Conservation (phyloP, 2,888 invertebrate genomes). For the Lacanobia wlatinum region DNA sequence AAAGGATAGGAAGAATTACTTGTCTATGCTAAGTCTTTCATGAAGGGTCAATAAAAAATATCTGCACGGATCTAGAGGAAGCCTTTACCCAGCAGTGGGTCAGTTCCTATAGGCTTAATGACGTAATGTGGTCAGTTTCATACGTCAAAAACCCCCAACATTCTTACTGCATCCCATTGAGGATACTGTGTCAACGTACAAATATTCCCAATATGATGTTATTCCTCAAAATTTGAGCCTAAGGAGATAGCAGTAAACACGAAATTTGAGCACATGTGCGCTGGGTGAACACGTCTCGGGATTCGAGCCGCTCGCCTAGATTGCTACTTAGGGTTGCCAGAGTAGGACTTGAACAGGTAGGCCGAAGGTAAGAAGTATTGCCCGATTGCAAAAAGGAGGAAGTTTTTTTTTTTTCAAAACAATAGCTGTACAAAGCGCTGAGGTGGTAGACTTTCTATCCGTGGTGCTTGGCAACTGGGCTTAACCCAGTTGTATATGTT, state of each 20-base stretch:
- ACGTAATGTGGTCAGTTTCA: neutral
- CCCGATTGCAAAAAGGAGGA: neutral
- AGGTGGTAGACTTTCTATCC: no score
- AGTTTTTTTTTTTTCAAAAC: no score
- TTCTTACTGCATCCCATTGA: neutral
- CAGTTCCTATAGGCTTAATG: neutral
- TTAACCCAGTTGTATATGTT: no score
- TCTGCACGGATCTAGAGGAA: no score
- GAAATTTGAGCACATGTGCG: slow-evolving; percentile 70
- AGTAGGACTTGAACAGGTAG: neutral
- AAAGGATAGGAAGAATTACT: neutral
- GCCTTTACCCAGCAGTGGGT: no score
- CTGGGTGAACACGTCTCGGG: slow-evolving; percentile 74
- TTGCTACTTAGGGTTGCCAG: slow-evolving; percentile 77
- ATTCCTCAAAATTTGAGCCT: slow-evolving; percentile 45
- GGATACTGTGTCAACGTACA: slow-evolving; percentile 16
- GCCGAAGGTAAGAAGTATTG: no score
- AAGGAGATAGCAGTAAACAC: slow-evolving; percentile 54
- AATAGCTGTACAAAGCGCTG: no score
- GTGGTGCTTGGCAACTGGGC: no score
- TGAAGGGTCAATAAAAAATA: no score
- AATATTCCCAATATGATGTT: slow-evolving; percentile 19
- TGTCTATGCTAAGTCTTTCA: neutral
- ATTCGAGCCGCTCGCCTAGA: slow-evolving; percentile 73
- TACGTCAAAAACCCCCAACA: neutral